Conservation (phyloP, 2,113 vertebrate genomes). For the Archocentrus centrarchus region DNA sequence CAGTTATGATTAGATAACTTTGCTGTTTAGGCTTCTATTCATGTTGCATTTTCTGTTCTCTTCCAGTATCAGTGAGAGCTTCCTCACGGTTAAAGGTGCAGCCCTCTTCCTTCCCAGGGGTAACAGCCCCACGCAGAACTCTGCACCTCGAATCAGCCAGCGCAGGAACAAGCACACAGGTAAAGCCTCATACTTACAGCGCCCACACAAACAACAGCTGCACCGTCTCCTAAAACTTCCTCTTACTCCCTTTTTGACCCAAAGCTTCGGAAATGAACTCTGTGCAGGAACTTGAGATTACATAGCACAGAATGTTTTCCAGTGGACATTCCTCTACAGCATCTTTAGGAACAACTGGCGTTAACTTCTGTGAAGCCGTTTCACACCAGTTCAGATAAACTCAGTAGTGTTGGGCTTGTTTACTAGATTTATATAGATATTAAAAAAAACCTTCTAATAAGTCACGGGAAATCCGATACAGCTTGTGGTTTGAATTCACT, state of each 20-base stretch:
- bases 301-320: slow-evolving; percentile 13
- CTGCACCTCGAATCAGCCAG: slow-evolving; percentile 88
- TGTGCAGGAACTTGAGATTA: slow-evolving; percentile 1
- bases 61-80: slow-evolving; percentile 94
- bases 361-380: neutral
- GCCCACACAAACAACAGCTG: slow-evolving; percentile 6
- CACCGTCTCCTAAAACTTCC: neutral
- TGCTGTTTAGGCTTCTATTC: neutral
- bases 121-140: slow-evolving; percentile 87
- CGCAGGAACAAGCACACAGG: slow-evolving; percentile 95
- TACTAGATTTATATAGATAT: neutral
- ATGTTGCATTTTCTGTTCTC: slow-evolving; percentile 30
- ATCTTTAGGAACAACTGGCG: slow-evolving; percentile 23
- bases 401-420: neutral
- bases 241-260: neutral
- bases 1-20: neutral
- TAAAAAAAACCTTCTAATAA: accelerated
- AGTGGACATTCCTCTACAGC: slow-evolving; percentile 21
- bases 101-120: slow-evolving; percentile 95
- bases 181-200: slow-evolving; percentile 57
- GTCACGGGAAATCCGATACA: neutral
- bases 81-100: slow-evolving; percentile 97
- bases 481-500: neutral
- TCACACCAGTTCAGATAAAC: slow-evolving; percentile 8
- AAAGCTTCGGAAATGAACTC: slow-evolving; percentile 7